Conservation (phyloP, 2,113 vertebrate genomes). For the Ageneiosus marmoratus region DNA sequence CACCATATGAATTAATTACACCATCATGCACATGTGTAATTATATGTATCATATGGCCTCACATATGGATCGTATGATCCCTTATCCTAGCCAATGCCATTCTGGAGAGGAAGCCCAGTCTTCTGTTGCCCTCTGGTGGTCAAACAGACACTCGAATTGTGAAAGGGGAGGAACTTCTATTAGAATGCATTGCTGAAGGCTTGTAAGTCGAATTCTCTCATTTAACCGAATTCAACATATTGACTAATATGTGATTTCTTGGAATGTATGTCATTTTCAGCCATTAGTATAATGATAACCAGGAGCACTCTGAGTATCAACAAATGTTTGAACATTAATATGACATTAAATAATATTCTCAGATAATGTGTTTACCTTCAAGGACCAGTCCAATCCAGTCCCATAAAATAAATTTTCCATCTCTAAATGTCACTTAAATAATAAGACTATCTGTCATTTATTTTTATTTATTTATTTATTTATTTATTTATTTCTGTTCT, state of each 20-base stretch:
- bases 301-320: neutral
- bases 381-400: constrained; percentile 4
- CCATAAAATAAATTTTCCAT: neutral
- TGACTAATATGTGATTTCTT: neutral
- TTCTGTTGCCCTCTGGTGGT: constrained; percentile 82
- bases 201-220: constrained; percentile 78
- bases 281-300: neutral
- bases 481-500: neutral
- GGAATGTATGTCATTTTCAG: neutral
- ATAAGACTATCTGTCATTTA: neutral
- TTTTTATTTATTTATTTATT: neutral
- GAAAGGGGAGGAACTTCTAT: constrained; percentile 81
- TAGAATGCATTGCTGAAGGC: constrained; percentile 95
- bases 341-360: neutral
- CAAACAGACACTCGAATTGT: constrained; percentile 75
- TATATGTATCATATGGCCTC: neutral
- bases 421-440: neutral
- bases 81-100: constrained; percentile 82
- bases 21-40: neutral
- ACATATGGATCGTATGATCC: neutral
- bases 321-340: constrained; percentile 2
- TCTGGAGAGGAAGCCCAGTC: constrained; percentile 80
- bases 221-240: neutral
- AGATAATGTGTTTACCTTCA: neutral
- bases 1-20: neutral